Conservation (phyloP, 2,888 invertebrate genomes). For the Sarcophaga rosellei region DNA sequence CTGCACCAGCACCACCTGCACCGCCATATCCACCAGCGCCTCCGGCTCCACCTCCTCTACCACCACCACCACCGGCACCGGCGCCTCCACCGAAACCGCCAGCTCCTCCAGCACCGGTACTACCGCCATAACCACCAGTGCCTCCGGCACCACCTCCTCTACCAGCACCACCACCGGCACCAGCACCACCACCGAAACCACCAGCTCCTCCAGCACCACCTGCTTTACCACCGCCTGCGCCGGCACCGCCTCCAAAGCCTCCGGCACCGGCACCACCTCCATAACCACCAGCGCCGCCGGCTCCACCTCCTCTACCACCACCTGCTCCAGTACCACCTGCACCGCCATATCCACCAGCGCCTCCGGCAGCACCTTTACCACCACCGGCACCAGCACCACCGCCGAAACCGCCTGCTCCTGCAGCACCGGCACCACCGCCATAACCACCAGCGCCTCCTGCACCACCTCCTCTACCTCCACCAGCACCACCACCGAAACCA, state of each 20-base stretch:
- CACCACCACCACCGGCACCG: slow-evolving; percentile 57
- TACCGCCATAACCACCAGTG: slow-evolving; percentile 74
- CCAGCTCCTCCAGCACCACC: slow-evolving; percentile 58
- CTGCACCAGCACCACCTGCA: slow-evolving; percentile 36
- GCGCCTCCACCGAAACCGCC: slow-evolving; percentile 72
- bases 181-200: slow-evolving; percentile 62
- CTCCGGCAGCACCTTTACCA: slow-evolving; percentile 64
- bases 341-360: slow-evolving; percentile 5
- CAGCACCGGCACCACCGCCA: slow-evolving; percentile 52
- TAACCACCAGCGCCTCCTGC: slow-evolving; percentile 66
- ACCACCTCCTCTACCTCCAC: slow-evolving; percentile 74
- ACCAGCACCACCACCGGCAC: slow-evolving; percentile 66
- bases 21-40: slow-evolving; percentile 16
- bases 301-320: slow-evolving; percentile 69
- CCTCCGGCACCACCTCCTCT: slow-evolving; percentile 69
- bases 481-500: slow-evolving; percentile 70
- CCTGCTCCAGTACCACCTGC: slow-evolving; percentile 25
- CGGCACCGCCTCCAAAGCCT: slow-evolving; percentile 61
- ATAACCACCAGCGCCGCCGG: slow-evolving; percentile 67
- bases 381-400: slow-evolving; percentile 70
- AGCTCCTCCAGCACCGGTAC: slow-evolving; percentile 72
- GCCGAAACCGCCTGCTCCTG: slow-evolving; percentile 51
- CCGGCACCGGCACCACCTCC: slow-evolving; percentile 59
- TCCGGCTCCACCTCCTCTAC: slow-evolving; percentile 56
- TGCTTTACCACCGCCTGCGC: slow-evolving; percentile 34